phyloP scores from a whole-genome alignment of 2,797 vertebrate genomes.

The Tangara arthus region DNA sequence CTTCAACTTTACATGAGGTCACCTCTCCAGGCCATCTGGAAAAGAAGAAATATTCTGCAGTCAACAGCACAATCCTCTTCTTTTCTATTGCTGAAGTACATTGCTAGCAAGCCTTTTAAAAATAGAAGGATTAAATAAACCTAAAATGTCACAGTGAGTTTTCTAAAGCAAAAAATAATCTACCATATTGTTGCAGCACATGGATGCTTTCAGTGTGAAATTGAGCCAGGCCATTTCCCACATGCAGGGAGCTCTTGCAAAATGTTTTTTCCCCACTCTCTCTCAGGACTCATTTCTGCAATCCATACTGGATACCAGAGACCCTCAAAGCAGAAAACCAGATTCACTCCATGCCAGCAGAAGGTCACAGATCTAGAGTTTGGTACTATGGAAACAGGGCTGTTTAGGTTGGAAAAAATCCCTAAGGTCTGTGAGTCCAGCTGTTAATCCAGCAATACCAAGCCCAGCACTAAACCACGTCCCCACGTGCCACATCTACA shows the following conservation, averaged over 20 bases:
- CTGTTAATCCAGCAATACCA: neutral
- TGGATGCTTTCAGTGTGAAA: neutral
- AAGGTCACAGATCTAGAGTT: neutral
- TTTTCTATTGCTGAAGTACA: neutral
- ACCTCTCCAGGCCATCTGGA: neutral
- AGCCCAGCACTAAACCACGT: neutral
- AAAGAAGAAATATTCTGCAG: neutral
- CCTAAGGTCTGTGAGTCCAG: neutral
- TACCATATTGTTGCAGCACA: neutral
- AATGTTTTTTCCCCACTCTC: neutral
- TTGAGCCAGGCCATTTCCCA: neutral
- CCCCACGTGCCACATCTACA: neutral
- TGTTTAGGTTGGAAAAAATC: neutral
- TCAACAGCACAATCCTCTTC: neutral
- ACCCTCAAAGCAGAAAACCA: neutral
- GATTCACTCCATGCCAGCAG: neutral
- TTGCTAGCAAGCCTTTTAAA: slow-evolving; percentile 6
- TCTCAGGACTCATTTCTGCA: neutral
- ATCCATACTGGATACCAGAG: neutral
- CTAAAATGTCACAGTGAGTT: slow-evolving; percentile 18
- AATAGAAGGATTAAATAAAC: slow-evolving; percentile 22
- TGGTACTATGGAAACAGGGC: neutral
- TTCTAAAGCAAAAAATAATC: slow-evolving; percentile 32
- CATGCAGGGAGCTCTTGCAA: neutral
- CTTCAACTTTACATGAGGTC: neutral